Base-by-base conservation (phyloP, 2,888 invertebrate genomes). In the Trichogramma evanescens region DNA sequence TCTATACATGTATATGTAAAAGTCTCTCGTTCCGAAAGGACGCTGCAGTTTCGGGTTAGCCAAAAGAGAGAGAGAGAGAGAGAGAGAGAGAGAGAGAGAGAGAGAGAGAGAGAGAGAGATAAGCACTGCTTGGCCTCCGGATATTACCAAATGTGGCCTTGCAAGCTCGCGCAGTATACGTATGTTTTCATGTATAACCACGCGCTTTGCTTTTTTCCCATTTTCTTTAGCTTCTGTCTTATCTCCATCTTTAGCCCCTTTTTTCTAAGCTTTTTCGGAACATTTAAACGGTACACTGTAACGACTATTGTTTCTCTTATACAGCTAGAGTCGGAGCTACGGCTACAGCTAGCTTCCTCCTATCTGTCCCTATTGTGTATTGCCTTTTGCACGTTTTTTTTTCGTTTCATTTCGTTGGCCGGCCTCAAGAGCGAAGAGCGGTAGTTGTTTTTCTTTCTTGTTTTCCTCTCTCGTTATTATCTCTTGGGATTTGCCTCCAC, bases 321-420 rank as follows among this genome's bases (percentile, higher is more conserved):
- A 26, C 26, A 26, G 26, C 26, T 26, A 26, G 26, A 26, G 26
- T 26, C 26, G 26, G 26, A 26, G 26, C 26, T 26, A 26, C 26
- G 26, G 45, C 44, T 5, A 43, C 26, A 46, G 10, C 40, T 54
- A 3, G 39, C 13, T 40, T 5, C n/a, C 13, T 42, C 56, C 54
- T 59, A 55, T 53, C 53, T 50, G 38, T 6, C 9, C 50, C 5
- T n/a, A 9, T 40, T 13, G 39, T 9, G 52, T 13, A 43, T 42
- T 41, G 9, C 41, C 52, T 53, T 53, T 43, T 53, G 43, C 13
- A 38, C 10, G 43, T 61, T 61, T 58, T 61, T 58, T 61, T 58
- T 51, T 58, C 56, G 26, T 60, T 62, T 58, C 58, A 54, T 61
- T 58, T 61, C 62, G 59, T 53, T 58, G 54, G 52, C 26, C 26